Percentiles rank a stretch among this genome's conserved stretches.
phyloP scores from a whole-genome alignment of 2,888 invertebrate genomes.

The Meteorus colon region DNA sequence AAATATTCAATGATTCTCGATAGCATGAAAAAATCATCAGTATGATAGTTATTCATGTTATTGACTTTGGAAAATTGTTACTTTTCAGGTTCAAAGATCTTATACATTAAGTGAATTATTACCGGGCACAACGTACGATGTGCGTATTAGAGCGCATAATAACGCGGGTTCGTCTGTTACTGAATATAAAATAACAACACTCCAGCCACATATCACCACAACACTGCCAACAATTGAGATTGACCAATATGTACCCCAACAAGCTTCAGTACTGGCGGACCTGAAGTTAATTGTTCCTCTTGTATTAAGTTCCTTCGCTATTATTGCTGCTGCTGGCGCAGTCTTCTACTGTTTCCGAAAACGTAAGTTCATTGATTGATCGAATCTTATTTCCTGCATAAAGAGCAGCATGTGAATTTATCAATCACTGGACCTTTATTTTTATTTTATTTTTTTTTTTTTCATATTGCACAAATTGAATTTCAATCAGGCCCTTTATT shows the following conservation, averaged over 20 bases:
- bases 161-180: conserved; percentile 90
- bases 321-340: conserved; percentile 70
- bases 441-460: conserved; percentile 4
- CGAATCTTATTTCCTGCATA: background rate
- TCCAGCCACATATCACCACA: conserved; percentile 86
- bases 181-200: conserved; percentile 89
- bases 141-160: conserved; percentile 82
- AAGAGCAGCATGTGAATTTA: background rate
- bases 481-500: conserved; percentile 77
- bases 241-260: conserved; percentile 69
- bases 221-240: conserved; percentile 68
- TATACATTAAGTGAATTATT: conserved; percentile 86
- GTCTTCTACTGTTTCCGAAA: conserved; percentile 72
- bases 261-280: conserved; percentile 69
- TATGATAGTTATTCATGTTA: background rate
- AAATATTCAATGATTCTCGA: background rate
- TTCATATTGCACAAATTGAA: conserved; percentile 42
- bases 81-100: conserved; percentile 78
- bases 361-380: conserved; percentile 60
- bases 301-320: conserved; percentile 68
- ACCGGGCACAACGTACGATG: conserved; percentile 77
- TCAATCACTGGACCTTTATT: background rate
- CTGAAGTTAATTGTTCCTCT: conserved; percentile 70
- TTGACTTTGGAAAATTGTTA: background rate
- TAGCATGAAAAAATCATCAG: conserved; percentile 8